Evolutionary conservation across 2,113 vertebrate species (phyloP).

Genomic region (Sceloporus tristichus): DNA sequence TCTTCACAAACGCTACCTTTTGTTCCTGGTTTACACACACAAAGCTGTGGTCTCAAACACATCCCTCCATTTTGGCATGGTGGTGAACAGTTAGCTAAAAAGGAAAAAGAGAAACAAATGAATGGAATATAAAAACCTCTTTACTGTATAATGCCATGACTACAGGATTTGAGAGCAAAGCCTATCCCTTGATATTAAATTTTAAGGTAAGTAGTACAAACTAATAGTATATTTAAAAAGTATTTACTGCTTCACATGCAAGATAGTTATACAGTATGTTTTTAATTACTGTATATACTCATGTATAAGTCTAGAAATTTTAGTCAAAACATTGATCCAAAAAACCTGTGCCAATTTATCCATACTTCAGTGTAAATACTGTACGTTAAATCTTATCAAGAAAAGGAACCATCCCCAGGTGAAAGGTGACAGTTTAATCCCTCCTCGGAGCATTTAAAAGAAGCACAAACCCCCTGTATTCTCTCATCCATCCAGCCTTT

Average conservation of each 20-base stretch:
- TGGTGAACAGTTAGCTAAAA: conserved; percentile 91
- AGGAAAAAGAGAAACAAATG: conserved; percentile 49
- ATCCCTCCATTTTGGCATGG: conserved; percentile 96
- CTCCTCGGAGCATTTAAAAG: too few species aligned
- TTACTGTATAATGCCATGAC: neutral
- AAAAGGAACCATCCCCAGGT: too few species aligned
- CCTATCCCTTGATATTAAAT: neutral
- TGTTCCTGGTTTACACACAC: conserved; percentile 94
- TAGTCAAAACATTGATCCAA: too few species aligned
- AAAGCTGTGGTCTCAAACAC: conserved; percentile 95
- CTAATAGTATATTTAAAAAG: neutral
- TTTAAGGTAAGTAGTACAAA: neutral
- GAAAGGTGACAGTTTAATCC: too few species aligned
- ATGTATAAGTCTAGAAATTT: too few species aligned
- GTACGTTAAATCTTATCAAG: too few species aligned
- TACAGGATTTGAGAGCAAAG: neutral
- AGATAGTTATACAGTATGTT: neutral
- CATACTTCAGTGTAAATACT: too few species aligned
- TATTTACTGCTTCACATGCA: neutral
- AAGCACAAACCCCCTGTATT: too few species aligned
- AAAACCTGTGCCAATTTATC: too few species aligned
- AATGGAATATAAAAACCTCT: conserved; percentile 50
- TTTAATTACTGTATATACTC: neutral
- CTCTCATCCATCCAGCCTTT: too few species aligned
- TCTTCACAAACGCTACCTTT: conserved; percentile 91